Base-by-base conservation (phyloP, 1,140 invertebrate genomes). In the Agrilus planipennis region DNA sequence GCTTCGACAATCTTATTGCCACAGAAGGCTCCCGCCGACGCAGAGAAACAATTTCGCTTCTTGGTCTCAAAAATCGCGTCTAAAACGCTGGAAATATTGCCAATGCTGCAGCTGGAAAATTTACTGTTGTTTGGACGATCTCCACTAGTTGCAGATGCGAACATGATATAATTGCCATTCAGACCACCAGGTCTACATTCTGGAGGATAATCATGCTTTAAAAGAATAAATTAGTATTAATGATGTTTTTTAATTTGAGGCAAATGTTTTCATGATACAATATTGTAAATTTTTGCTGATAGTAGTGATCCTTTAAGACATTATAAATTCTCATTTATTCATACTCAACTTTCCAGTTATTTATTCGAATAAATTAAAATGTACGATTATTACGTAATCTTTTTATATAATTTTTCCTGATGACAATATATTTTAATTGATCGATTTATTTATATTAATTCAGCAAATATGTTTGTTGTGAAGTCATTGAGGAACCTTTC, bases 1-100 rank as follows among this genome's bases (percentile, higher is more conserved):
- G 81, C 82, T 64, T 99, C 95, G 0, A 95, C 90, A 55, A 99
- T 96, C 68, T 95, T 94, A 63, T 99, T 99, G 11, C 95, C 95
- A 68, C 95, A 99, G 73, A 98, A 99, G 17, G 94, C 89, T 42
- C 89, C 91, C 42, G 81, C 83, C 38, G 84, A 88, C 18, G 80
- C 86, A 69, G 71, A 65, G 62, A 99, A 96, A 60, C 95, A 99
- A 65, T 98, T 95, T n/a, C 81, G 69, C 60, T 98, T 98, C 47
- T 88, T 81, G 28, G 84, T 85, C 47, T 89, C 84, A 39, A 84
- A 75, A 22, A 97, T 84, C 1, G 89, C 90, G 58, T 92, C 86
- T 2, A 96, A 68, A 3, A 96, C 92, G 43, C 83, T 81, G 29
- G 89, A 93, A 48, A 99, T 99, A 63, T 98, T 98, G 17, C 86